These are phyloP conservation scores for Colossoma macropomum DNA, from an alignment of 2,113 vertebrate species.

Conservation along the genomic window DNA sequence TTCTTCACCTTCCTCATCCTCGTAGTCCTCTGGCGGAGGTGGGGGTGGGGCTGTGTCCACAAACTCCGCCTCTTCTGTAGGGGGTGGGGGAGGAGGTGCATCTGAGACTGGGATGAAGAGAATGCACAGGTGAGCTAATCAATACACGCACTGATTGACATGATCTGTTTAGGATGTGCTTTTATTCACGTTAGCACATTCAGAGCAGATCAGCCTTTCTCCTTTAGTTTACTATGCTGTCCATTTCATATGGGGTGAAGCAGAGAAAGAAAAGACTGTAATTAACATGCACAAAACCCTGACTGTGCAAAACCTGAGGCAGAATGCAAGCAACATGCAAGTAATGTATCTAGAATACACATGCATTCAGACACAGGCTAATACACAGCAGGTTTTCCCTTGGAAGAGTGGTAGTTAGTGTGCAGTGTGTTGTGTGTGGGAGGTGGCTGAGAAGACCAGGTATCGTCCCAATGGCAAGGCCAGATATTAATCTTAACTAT, in stretches of 20 bases:
- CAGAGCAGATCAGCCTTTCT: background rate
- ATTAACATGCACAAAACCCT: background rate
- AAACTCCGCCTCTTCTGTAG: slow-evolving; percentile 75
- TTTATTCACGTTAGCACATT: background rate
- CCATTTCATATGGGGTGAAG: background rate
- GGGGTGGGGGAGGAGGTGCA: slow-evolving; percentile 51
- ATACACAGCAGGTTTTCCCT: too few species aligned
- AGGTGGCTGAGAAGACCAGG: background rate
- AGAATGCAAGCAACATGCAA: background rate
- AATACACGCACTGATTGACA: too few species aligned
- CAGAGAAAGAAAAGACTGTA: too few species aligned
- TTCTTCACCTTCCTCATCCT: slow-evolving; percentile 88
- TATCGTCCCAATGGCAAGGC: background rate
- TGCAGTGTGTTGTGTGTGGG: too few species aligned
- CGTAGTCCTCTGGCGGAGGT: slow-evolving; percentile 93
- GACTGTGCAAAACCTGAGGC: background rate
- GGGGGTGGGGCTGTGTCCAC: slow-evolving; percentile 91
- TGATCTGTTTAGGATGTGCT: background rate
- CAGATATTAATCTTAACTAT: too few species aligned
- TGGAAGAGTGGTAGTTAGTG: too few species aligned
- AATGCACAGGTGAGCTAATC: background rate
- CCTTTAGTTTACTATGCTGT: background rate
- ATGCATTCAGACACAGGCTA: too few species aligned
- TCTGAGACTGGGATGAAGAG: slow-evolving; percentile 48
- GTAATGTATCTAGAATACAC: background rate